Evolutionary conservation across 2,113 vertebrate genomes (phyloP), one percentile per base, ranked within the genome.

Genomic region (Aspidoscelis tigris): DNA sequence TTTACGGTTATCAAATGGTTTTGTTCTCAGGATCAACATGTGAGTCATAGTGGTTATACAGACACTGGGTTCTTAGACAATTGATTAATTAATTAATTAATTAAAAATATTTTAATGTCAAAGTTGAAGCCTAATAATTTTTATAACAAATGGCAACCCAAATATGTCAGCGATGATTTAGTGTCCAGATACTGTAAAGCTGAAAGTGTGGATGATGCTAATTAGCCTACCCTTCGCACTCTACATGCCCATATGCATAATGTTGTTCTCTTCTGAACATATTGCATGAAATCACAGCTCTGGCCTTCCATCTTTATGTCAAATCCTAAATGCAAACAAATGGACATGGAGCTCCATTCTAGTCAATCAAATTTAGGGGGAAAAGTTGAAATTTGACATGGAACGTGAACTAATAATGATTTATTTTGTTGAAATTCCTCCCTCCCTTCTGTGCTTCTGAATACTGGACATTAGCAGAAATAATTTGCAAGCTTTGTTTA

Each of bases 141-240:
- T 93, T 89, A 89, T 94, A 93, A 93, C 93, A 94, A 95, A 94
- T 96, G 91, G 90, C 94, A 95, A 94, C 93, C 93, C 91, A 93
- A 95, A 93, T 94, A 93, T 84, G 93, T 95, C 95, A 94, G 87
- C 82, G 94, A 88, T 93, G 91, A 95, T 95, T 95, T 95, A 80
- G 50, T 88, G 93, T 89, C 91, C 74, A 43, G 94, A 93, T 94
- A 93, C 93, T 90, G 86, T 82, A 82, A 64, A 87, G 92, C 88
- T 93, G 93, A 93, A 93, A 95, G 94, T 94, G 90, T 91, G 95
- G 93, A 95, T 91, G 92, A 95, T 94, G 92, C 83, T 92, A 95
- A 96, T 96, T 95, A 96, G 91, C 91, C 86, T 92, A 93, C 89
- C 94, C 92, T 89, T 88, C 92, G 90, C 84, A 61, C 58, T 61